Evolutionary conservation across 2,797 vertebrate genomes (phyloP).

Genomic region (Hyperoplus immaculatus): DNA sequence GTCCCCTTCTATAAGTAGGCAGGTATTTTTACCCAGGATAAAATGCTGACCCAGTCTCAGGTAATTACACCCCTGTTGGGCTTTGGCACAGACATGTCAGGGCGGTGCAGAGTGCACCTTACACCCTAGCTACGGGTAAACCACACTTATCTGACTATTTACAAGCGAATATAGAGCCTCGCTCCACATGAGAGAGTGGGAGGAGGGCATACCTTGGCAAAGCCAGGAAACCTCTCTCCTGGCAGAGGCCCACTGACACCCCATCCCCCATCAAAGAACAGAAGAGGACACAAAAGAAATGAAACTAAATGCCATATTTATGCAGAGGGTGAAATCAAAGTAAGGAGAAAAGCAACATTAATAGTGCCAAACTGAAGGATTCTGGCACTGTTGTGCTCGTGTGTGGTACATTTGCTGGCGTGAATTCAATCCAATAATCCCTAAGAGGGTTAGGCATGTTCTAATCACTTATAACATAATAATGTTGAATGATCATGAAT

Average conservation of each 20-base stretch:
- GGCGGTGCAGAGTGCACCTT: slow-evolving; percentile 78
- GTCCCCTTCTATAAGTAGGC: slow-evolving; percentile 80
- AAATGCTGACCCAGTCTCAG: slow-evolving; percentile 87
- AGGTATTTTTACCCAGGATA: slow-evolving; percentile 87
- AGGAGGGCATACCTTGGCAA: slow-evolving; percentile 78
- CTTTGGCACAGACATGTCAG: slow-evolving; percentile 83
- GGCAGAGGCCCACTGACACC: slow-evolving; percentile 61
- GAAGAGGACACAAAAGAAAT: slow-evolving; percentile 51
- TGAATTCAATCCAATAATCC: slow-evolving; percentile 73
- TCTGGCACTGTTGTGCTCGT: slow-evolving; percentile 51
- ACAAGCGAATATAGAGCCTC: slow-evolving; percentile 67
- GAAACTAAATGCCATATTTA: slow-evolving; percentile 65
- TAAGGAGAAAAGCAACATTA: slow-evolving; percentile 40
- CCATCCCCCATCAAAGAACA: slow-evolving; percentile 60
- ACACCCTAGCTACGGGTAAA: slow-evolving; percentile 76
- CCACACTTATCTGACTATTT: slow-evolving; percentile 83
- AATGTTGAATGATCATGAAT: slow-evolving; percentile 66
- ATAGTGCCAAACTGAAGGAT: slow-evolving; percentile 51
- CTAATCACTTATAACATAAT: slow-evolving; percentile 76
- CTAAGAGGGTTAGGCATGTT: slow-evolving; percentile 74
- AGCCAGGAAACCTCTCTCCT: slow-evolving; percentile 63
- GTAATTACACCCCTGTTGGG: slow-evolving; percentile 86
- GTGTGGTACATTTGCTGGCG: slow-evolving; percentile 72
- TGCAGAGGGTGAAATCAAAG: slow-evolving; percentile 56
- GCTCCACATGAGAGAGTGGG: slow-evolving; percentile 67